A percentile compares a stretch with the other conserved stretches of the same genome.
Evolutionary conservation across 2,888 invertebrate species (phyloP).

Genomic region (Agrotis puta): DNA sequence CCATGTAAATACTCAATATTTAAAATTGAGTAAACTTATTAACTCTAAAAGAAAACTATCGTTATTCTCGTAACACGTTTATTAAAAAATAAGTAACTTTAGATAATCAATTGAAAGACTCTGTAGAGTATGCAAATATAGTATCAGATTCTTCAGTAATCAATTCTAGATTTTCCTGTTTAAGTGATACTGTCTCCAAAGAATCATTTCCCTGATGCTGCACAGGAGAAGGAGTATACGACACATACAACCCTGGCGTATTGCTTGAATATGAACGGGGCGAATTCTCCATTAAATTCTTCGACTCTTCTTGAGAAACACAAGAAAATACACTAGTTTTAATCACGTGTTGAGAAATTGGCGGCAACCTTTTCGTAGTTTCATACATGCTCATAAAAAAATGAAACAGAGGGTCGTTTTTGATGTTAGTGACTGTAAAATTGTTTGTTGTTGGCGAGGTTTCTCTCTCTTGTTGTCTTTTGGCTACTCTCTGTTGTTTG

Average conservation of each 20-base stretch:
- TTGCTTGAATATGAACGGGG: not conserved
- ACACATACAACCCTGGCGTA: not conserved
- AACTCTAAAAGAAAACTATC: too few relatives aligned
- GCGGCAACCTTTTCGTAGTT: not conserved
- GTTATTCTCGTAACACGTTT: too few relatives aligned
- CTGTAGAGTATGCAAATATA: not conserved
- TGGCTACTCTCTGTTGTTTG: not conserved
- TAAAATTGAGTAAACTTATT: too few relatives aligned
- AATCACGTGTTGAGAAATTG: not conserved
- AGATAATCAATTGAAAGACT: not conserved
- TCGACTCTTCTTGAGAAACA: conserved; percentile 1
- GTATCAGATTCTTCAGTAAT: not conserved
- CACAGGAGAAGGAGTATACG: not conserved
- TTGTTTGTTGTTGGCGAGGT: not conserved
- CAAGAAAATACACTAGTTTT: not conserved
- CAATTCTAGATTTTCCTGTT: not conserved
- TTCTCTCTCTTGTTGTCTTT: not conserved
- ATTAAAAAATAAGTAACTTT: not conserved
- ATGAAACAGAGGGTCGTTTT: not conserved
- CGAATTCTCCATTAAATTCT: not conserved
- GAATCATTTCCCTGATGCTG: not conserved
- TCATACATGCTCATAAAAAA: conserved; percentile 7
- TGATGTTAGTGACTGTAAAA: not conserved
- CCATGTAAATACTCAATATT: too few relatives aligned
- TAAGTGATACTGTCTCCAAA: not conserved